Evolutionary conservation across 1,140 invertebrate species (phyloP).

Genomic region (Tenebrio molitor): DNA sequence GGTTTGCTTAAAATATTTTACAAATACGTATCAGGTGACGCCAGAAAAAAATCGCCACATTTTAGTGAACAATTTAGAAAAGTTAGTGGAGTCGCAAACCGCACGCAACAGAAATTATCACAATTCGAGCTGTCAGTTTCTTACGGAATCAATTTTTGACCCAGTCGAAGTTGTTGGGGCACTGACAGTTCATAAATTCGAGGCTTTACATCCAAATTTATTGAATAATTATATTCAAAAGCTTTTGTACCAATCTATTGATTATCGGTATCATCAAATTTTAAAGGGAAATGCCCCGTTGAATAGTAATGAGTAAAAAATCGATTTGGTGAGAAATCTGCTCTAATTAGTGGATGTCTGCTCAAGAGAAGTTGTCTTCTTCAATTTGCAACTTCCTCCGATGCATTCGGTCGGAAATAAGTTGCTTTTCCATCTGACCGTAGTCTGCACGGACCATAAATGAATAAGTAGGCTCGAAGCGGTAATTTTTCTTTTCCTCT

Average conservation of each 20-base stretch:
- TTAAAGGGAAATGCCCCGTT: too few relatives aligned
- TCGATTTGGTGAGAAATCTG: not conserved
- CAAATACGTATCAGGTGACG: not conserved
- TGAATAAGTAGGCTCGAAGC: slow-evolving; percentile 38
- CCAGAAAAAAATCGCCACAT: not conserved
- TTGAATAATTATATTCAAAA: too few relatives aligned
- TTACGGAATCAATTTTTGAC: too few relatives aligned
- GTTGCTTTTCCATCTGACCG: slow-evolving; percentile 1
- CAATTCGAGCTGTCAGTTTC: too few relatives aligned
- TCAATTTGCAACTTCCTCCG: slow-evolving; percentile 5
- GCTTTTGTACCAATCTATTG: too few relatives aligned
- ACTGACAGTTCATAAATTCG: too few relatives aligned
- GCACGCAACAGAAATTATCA: too few relatives aligned
- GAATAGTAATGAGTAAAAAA: not conserved
- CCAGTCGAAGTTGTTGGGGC: too few relatives aligned
- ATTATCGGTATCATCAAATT: too few relatives aligned
- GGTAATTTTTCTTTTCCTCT: slow-evolving; percentile 38
- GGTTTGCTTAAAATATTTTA: not conserved
- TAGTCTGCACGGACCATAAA: slow-evolving; percentile 18
- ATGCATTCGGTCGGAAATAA: not conserved
- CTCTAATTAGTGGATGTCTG: not conserved
- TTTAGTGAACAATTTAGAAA: too few relatives aligned
- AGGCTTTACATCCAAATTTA: too few relatives aligned
- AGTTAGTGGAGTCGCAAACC: too few relatives aligned
- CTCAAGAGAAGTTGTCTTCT: not conserved